phyloP scores from a whole-genome alignment of 1,140 invertebrate species.

The Zaprionus tsacasi region DNA sequence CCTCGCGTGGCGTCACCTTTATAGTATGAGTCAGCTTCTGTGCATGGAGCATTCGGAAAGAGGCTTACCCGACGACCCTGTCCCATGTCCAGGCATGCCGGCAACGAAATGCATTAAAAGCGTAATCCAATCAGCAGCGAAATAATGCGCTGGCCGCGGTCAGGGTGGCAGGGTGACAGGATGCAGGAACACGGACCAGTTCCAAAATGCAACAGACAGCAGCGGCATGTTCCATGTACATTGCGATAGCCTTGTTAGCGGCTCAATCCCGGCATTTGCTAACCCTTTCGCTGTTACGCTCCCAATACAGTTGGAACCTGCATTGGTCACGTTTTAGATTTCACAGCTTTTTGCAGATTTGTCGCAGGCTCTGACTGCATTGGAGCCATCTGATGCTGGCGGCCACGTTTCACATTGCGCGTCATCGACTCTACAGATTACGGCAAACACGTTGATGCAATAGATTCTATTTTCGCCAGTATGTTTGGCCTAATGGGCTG shows the following conservation, averaged over 20 bases:
- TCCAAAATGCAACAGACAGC: conserved; percentile 34
- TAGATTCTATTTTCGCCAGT: background rate
- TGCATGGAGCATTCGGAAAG: conserved; percentile 7
- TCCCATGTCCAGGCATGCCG: background rate
- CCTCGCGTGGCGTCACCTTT: background rate
- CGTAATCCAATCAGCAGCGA: conserved; percentile 51
- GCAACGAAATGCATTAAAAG: conserved; percentile 43
- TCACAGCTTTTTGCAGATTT: conserved; percentile 46
- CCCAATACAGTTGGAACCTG: background rate
- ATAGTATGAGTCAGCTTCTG: background rate
- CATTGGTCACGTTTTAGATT: conserved; percentile 56
- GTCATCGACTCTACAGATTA: background rate
- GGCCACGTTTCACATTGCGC: conserved; percentile 43
- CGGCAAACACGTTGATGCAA: background rate
- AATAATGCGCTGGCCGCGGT: conserved; percentile 39
- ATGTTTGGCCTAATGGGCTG: conserved; percentile 30
- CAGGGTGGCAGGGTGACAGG: background rate
- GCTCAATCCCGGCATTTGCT: background rate
- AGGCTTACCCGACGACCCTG: conserved; percentile 8
- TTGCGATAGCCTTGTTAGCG: conserved; percentile 13
- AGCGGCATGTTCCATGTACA: conserved; percentile 13
- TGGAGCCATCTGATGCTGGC: background rate
- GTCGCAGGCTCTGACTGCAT: conserved; percentile 20
- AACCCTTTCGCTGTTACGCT: background rate
- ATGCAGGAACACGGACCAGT: conserved; percentile 1